Conservation (phyloP, 2,113 vertebrate genomes). For the Chloebia gouldiae region DNA sequence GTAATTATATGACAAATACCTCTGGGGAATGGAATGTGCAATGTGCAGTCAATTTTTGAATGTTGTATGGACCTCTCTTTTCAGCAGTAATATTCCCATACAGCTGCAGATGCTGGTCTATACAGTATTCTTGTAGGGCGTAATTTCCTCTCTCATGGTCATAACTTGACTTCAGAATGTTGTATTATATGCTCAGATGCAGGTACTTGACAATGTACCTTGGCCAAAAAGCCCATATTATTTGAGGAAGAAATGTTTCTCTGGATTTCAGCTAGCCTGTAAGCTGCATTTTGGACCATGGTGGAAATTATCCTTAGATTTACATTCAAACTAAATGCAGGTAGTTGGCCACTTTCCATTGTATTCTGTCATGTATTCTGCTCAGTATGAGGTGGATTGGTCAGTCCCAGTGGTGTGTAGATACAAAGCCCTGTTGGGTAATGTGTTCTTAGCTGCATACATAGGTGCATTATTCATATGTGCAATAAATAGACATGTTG, state of each 20-base stretch:
- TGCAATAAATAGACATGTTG: background rate
- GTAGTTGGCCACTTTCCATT: background rate
- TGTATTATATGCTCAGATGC: background rate
- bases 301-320: background rate
- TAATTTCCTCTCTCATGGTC: background rate
- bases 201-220: background rate
- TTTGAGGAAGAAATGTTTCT: background rate
- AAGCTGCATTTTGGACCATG: background rate
- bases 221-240: background rate
- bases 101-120: accelerated
- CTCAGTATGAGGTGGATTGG: background rate
- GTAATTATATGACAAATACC: background rate
- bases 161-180: background rate
- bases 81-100: background rate
- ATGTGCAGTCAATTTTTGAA: background rate
- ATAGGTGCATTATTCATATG: background rate
- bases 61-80: background rate
- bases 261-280: background rate
- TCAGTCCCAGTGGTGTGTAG: background rate
- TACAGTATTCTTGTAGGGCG: background rate
- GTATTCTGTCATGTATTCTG: background rate
- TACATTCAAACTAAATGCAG: background rate
- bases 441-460: background rate
- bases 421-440: background rate
- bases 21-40: background rate